These are phyloP conservation scores for Neelides folsomi DNA, from an alignment of 2,888 invertebrate genomes.

Conservation along the genomic window DNA sequence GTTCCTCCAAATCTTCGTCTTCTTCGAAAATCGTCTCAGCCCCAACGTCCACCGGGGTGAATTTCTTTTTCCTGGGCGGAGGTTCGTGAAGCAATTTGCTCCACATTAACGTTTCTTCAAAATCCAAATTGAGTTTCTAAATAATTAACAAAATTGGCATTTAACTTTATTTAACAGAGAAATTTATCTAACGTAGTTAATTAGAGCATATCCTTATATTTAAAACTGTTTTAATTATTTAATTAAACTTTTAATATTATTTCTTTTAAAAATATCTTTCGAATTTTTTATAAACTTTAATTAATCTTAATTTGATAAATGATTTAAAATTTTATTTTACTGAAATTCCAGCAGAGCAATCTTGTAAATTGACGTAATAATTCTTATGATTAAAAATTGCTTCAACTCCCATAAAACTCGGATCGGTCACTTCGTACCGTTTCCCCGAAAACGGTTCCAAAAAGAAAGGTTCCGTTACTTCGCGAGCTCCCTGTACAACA, in stretches of 20 bases:
- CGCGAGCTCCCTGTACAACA: constrained; percentile 49
- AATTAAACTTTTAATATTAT: too few relatives aligned
- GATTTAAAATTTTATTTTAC: too few relatives aligned
- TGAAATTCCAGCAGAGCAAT: constrained; percentile 13
- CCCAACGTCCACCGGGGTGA: background rate
- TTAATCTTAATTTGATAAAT: too few relatives aligned
- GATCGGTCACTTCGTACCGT: constrained; percentile 44
- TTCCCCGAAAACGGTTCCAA: constrained; percentile 73
- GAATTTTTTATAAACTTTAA: too few relatives aligned
- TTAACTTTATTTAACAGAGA: too few relatives aligned
- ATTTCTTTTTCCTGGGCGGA: constrained; percentile 15
- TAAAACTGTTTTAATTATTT: too few relatives aligned
- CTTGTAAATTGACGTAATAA: constrained; percentile 51
- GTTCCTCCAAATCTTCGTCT: constrained; percentile 25
- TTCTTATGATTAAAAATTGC: constrained; percentile 75
- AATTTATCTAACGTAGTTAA: too few relatives aligned
- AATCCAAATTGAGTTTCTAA: constrained; percentile 20
- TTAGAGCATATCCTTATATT: too few relatives aligned
- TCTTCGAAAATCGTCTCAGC: constrained; percentile 30
- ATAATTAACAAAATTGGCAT: background rate
- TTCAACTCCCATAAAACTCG: constrained; percentile 62
- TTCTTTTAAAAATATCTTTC: too few relatives aligned
- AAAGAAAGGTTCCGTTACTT: constrained; percentile 55
- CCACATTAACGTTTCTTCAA: constrained; percentile 25
- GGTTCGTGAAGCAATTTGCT: constrained; percentile 23